A percentile compares a stretch with the other conserved stretches of the same genome.
Evolutionary conservation across 2,113 vertebrate species (phyloP).

Genomic region (Heptranchias perlo): DNA sequence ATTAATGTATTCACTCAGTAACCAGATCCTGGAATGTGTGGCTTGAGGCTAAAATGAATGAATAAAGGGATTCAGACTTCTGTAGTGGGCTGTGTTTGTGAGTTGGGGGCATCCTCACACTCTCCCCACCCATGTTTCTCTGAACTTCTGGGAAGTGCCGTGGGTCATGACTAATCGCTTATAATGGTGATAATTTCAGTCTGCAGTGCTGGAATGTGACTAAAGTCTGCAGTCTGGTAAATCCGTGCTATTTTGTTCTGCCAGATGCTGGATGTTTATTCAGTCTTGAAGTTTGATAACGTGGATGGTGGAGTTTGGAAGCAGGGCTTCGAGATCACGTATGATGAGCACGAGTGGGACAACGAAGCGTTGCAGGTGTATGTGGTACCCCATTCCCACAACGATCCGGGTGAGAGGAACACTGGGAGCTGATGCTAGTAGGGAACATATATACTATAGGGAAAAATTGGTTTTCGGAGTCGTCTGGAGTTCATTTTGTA

Average conservation of each 20-base stretch:
- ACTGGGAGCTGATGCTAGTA: neutral
- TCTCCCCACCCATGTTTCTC: neutral
- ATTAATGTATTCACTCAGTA: neutral
- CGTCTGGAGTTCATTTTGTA: neutral
- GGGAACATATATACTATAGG: neutral
- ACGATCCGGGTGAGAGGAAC: conserved; percentile 81
- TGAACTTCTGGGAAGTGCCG: neutral
- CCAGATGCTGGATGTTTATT: conserved; percentile 85
- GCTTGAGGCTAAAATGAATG: neutral
- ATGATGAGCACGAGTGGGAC: conserved; percentile 82
- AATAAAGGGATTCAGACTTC: neutral
- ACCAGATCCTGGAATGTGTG: neutral
- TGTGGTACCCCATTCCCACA: conserved; percentile 93
- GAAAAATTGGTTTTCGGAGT: neutral
- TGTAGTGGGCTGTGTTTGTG: neutral
- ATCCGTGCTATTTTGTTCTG: neutral
- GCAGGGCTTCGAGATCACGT: conserved; percentile 93
- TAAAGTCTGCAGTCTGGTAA: neutral
- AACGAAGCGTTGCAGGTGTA: conserved; percentile 80
- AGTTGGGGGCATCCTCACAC: neutral
- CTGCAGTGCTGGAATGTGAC: neutral
- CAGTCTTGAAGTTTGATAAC: conserved; percentile 85
- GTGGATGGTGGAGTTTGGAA: conserved; percentile 94
- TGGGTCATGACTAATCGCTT: neutral
- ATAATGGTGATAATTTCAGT: neutral